Evolutionary conservation across 2,797 vertebrate genomes (phyloP).

Genomic region (Paguma larvata): DNA sequence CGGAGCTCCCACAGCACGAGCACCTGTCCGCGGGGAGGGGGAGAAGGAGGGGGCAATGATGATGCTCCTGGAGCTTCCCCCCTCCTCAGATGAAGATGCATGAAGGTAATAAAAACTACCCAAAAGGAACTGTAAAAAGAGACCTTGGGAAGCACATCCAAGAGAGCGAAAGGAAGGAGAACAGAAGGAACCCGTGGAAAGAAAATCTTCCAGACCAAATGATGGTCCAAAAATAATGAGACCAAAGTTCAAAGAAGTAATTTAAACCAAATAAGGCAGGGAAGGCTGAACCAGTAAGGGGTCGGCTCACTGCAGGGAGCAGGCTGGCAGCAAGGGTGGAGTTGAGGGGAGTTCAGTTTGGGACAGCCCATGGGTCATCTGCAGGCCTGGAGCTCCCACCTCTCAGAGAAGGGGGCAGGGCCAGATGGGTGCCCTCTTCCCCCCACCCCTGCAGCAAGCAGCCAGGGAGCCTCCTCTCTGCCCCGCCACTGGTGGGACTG

Average conservation of each 20-base stretch:
- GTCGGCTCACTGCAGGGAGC: conserved; percentile 60
- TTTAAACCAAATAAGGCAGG: conserved; percentile 85
- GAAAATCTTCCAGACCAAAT: conserved; percentile 89
- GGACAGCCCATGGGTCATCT: conserved; percentile 81
- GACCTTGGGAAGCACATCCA: conserved; percentile 65
- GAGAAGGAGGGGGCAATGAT: neutral
- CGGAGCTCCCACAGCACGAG: conserved; percentile 1
- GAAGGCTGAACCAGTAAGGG: conserved; percentile 75
- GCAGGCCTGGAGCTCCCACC: neutral
- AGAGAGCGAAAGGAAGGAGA: conserved; percentile 82
- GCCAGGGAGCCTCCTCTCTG: neutral
- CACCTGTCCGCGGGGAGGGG: neutral
- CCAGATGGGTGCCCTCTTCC: neutral
- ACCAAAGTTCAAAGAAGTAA: conserved; percentile 89
- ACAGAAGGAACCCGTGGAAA: conserved; percentile 87
- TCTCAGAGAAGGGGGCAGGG: neutral
- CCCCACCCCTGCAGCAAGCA: neutral
- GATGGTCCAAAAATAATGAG: conserved; percentile 90
- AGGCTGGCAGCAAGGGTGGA: neutral
- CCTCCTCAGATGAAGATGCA: conserved; percentile 71
- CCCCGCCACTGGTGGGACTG: neutral
- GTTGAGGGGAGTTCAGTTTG: conserved; percentile 83
- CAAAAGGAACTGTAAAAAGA: conserved; percentile 76
- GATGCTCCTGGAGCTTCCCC: conserved; percentile 47
- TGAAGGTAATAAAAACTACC: conserved; percentile 77